Evolutionary conservation across 2,888 invertebrate genomes (phyloP).

Genomic region (Cephus pulcher): DNA sequence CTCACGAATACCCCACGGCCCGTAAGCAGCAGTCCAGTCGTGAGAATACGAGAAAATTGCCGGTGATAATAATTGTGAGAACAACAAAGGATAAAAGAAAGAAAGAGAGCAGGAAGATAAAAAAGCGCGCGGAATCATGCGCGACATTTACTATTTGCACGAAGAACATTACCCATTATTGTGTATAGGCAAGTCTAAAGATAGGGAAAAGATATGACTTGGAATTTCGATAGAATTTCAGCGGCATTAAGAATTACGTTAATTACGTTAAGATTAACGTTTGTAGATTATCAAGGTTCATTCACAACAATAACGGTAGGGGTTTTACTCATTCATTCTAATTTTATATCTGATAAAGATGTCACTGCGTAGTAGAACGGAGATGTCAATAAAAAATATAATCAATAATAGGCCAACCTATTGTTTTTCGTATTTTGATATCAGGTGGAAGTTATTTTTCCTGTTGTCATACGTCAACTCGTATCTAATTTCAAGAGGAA

Average conservation of each 20-base stretch:
- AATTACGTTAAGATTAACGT: no score
- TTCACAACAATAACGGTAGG: background rate
- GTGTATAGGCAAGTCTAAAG: background rate
- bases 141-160: background rate
- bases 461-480: background rate
- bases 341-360: background rate
- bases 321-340: background rate
- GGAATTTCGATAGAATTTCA: background rate
- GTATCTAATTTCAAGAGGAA: background rate
- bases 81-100: background rate
- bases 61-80: background rate
- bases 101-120: background rate
- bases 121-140: background rate
- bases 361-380: background rate
- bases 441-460: background rate
- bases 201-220: background rate
- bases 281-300: background rate
- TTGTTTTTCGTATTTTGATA: background rate
- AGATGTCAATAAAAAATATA: background rate
- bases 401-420: background rate
- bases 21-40: background rate
- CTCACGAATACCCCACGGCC: background rate
- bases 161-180: background rate
- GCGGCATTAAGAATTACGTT: background rate
- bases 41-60: background rate